Evolutionary conservation across 2,113 vertebrate species (phyloP), one percentile per base, ranked within the genome.

Genomic region (Mandrillus leucophaeus): DNA sequence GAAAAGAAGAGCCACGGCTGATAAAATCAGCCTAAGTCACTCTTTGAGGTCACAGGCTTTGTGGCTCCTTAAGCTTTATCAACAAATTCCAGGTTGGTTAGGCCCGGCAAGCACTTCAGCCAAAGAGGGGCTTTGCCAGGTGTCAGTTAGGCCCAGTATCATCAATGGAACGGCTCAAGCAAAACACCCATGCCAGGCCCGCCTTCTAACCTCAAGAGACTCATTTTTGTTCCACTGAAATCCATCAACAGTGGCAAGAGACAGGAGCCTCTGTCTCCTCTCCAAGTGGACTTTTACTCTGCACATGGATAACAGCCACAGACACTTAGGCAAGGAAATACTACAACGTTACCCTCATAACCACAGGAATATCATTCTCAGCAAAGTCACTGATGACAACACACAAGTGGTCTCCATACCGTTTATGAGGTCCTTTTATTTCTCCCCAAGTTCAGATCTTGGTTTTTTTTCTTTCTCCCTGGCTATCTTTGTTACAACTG

Each of bases 241-340:
- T 50, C 57, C 81, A 80, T 5, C 13, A 38, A 20, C 0, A 22
- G 10, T 23, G 70, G 80, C 27, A 22, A 80, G 30, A 89, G 43
- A 8, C 4, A 2, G 0, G 1, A 3, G 3, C 45, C 25, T 35
- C 85, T 22, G 0, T 45, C 18, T n/a, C 22, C 22, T 78, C 20
- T 32, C 4, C 25, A 43, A 45, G 23, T 3, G 17, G 20, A 6
- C 50, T 66, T 81, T 2, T 11, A 2, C 14, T 22, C 23, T 5
- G 11, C 12, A 2, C 0, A 3, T 6, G n/a, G 43, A n/a, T 13
- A 25, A 38, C 8, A 18, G 22, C 59, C 38, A 5, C 4, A 13
- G 38, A 48, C 1, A 17, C 3, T 5, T 3, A 6, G 22, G 23
- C 23, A 38, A 52, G 80, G 30, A 16, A 23, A 16, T 16, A 16